phyloP scores from a whole-genome alignment of 1,140 invertebrate genomes.

The Aphidius ervi region DNA sequence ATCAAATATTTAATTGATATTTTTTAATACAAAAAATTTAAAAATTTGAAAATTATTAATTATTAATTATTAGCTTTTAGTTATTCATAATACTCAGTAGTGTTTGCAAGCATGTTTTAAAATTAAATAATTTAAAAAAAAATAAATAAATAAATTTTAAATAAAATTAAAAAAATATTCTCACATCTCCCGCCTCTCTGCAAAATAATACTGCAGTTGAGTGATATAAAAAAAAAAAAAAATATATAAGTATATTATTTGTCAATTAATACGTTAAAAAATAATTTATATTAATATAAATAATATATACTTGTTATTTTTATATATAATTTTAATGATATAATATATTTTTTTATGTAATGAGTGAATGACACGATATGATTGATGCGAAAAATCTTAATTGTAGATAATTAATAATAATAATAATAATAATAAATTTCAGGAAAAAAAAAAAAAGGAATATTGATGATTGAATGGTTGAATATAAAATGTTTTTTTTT shows the following conservation, averaged over 20 bases:
- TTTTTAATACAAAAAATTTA: not conserved
- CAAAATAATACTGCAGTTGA: slow-evolving; percentile 29
- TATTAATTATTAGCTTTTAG: slow-evolving; percentile 51
- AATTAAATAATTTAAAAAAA: slow-evolving; percentile 9
- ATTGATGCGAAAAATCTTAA: too few species aligned
- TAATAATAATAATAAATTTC: too few species aligned
- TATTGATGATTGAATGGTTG: too few species aligned
- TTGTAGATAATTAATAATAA: too few species aligned
- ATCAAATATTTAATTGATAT: too few species aligned
- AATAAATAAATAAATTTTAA: slow-evolving; percentile 19
- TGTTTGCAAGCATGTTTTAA: slow-evolving; percentile 51
- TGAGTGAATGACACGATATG: too few species aligned
- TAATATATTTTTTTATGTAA: too few species aligned
- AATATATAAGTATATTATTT: not conserved
- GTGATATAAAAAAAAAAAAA: slow-evolving; percentile 5
- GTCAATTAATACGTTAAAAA: too few species aligned
- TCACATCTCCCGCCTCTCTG: slow-evolving; percentile 54
- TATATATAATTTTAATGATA: too few species aligned
- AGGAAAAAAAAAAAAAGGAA: too few species aligned
- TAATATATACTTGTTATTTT: too few species aligned
- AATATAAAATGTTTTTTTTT: slow-evolving; percentile 5
- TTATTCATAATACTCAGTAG: slow-evolving; percentile 54
- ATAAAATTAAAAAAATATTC: slow-evolving; percentile 38
- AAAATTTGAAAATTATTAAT: slow-evolving; percentile 33
- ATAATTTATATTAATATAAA: too few species aligned